These are phyloP conservation scores for Paragorgia papillata DNA, from an alignment of 92 coral and sea anemone species.

Conservation along the genomic window DNA sequence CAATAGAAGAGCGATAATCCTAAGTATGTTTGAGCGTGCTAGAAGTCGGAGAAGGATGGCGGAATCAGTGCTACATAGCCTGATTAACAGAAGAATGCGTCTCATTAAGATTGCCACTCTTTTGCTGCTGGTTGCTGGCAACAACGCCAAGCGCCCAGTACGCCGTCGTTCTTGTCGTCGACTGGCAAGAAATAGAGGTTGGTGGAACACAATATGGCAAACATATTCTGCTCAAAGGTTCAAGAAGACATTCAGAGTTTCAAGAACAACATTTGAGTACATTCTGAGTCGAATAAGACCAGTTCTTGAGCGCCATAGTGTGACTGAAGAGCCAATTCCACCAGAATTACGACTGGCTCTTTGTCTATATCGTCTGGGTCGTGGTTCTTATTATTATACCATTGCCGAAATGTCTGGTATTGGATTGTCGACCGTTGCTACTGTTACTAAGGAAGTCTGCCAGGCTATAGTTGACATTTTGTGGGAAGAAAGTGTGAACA, in stretches of 20 bases:
- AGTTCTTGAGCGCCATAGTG: conserved; percentile 3
- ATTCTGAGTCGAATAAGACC: conserved; percentile 10
- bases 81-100: background rate
- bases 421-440: background rate
- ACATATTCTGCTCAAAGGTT: conserved; percentile 17
- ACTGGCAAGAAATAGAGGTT: conserved; percentile 4
- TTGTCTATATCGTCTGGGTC: conserved; percentile 31
- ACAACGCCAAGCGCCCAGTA: background rate
- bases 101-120: background rate
- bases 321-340: conserved; percentile 22
- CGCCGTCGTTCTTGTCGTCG: conserved; percentile 20
- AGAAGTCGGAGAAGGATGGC: background rate
- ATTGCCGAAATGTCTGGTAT: conserved; percentile 4
- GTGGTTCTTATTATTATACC: conserved; percentile 23
- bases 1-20: background rate
- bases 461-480: background rate
- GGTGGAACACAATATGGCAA: conserved; percentile 15
- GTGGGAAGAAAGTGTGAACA: conserved; percentile 8
- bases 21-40: conserved; percentile 1
- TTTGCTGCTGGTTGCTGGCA: background rate
- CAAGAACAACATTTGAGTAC: conserved; percentile 1
- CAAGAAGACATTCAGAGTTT: conserved; percentile 18
- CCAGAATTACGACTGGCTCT: conserved; percentile 15
- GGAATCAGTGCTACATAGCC: background rate
- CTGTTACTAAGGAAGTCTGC: background rate